Conservation (phyloP, 2,797 vertebrate genomes). For the Chelon labrosus region DNA sequence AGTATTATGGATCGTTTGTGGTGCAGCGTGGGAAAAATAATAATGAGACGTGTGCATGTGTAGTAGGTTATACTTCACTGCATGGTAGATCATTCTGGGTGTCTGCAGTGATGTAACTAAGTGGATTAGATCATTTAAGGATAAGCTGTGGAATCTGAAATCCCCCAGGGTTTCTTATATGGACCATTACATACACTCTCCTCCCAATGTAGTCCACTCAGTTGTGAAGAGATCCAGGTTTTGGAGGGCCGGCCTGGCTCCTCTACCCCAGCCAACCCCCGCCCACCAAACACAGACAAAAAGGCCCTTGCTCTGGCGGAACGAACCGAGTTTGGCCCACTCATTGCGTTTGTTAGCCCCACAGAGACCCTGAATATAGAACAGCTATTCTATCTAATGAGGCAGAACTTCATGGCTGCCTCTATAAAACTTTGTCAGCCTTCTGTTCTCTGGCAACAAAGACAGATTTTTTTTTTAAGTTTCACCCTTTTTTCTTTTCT, state of each 20-base stretch:
- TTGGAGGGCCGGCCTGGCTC: constrained; percentile 43
- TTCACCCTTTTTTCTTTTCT: constrained; percentile 59
- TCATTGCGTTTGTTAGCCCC: constrained; percentile 76
- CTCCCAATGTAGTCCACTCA: constrained; percentile 24
- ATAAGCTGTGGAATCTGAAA: constrained; percentile 34
- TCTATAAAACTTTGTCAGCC: constrained; percentile 82
- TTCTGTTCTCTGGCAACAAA: constrained; percentile 84
- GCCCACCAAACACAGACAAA: constrained; percentile 70
- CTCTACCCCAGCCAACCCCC: constrained; percentile 49
- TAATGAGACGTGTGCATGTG: constrained; percentile 26
- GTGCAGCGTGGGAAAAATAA: constrained; percentile 16
- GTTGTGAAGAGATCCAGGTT: constrained; percentile 58
- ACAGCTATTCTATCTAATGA: constrained; percentile 83
- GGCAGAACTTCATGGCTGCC: constrained; percentile 82
- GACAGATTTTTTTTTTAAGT: constrained; percentile 73
- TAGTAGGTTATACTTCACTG: constrained; percentile 1
- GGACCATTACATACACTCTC: constrained; percentile 28
- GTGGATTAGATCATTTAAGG: constrained; percentile 46
- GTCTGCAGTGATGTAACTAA: constrained; percentile 36
- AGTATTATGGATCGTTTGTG: constrained; percentile 16
- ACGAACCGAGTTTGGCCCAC: constrained; percentile 76
- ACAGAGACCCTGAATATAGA: constrained; percentile 84
- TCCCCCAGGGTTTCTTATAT: constrained; percentile 43
- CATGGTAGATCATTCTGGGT: constrained; percentile 26
- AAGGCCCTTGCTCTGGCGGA: constrained; percentile 69